phyloP scores from a whole-genome alignment of 2,113 vertebrate genomes.

The Hirundichthys speculiger region DNA sequence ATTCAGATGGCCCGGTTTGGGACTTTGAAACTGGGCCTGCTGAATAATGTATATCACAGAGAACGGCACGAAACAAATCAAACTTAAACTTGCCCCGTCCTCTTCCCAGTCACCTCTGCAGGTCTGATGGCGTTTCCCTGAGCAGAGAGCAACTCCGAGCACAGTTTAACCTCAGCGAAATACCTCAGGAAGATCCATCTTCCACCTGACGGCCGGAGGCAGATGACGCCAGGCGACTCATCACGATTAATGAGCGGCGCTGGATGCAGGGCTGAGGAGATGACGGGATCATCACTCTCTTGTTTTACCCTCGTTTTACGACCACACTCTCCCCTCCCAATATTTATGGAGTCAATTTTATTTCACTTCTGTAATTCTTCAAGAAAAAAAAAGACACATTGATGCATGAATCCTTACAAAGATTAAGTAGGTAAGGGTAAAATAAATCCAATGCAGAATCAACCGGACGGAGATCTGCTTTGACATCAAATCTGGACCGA shows the following conservation, averaged over 20 bases:
- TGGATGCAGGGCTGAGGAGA: slow-evolving; percentile 48
- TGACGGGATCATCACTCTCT: slow-evolving; percentile 51
- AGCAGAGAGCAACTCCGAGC: slow-evolving; percentile 48
- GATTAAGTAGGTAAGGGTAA: too few species aligned
- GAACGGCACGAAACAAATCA: slow-evolving; percentile 24
- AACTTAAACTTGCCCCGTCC: slow-evolving; percentile 19
- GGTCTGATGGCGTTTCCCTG: slow-evolving; percentile 57
- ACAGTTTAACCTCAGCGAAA: slow-evolving; percentile 38
- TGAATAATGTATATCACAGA: slow-evolving; percentile 56
- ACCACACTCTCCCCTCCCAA: slow-evolving; percentile 33
- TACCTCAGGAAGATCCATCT: slow-evolving; percentile 49
- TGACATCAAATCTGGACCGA: slow-evolving; percentile 40
- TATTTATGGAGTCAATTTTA: slow-evolving; percentile 4
- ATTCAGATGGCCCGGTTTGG: slow-evolving; percentile 56
- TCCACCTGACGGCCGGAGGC: slow-evolving; percentile 49
- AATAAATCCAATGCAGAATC: too few species aligned
- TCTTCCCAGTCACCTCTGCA: slow-evolving; percentile 1
- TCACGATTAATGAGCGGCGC: slow-evolving; percentile 59
- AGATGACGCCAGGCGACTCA: slow-evolving; percentile 48
- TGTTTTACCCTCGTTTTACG: slow-evolving; percentile 51
- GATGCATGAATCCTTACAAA: too few species aligned
- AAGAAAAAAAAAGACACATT: not conserved
- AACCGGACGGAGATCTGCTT: slow-evolving; percentile 12
- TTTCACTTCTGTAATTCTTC: slow-evolving; percentile 11
- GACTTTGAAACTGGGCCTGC: slow-evolving; percentile 34